phyloP scores from a whole-genome alignment of 2,888 invertebrate species.

The Disparrhopalites patrizii region DNA sequence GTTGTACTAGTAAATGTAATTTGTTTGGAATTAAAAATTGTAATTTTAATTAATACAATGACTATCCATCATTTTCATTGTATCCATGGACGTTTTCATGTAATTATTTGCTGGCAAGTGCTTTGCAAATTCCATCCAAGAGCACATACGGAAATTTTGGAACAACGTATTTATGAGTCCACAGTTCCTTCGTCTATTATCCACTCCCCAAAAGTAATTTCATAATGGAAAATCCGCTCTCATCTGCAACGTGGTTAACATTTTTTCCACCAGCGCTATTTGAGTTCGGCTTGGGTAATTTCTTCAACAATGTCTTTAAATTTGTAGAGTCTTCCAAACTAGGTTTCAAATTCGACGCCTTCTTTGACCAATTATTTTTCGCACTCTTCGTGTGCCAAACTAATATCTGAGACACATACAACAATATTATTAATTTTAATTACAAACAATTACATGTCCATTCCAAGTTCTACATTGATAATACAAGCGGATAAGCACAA shows the following conservation, averaged over 20 bases:
- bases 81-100: too few relatives aligned
- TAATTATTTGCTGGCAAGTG: too few relatives aligned
- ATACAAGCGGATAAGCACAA: too few relatives aligned
- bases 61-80: too few relatives aligned
- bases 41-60: too few relatives aligned
- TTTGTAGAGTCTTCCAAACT: slow-evolving; percentile 40
- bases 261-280: slow-evolving; percentile 23
- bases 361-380: slow-evolving; percentile 43
- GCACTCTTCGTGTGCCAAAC: slow-evolving; percentile 67
- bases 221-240: slow-evolving; percentile 42
- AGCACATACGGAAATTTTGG: too few relatives aligned
- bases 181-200: too few relatives aligned
- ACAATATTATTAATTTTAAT: slow-evolving; percentile 5
- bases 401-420: slow-evolving; percentile 56
- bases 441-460: background rate
- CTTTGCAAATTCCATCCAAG: too few relatives aligned
- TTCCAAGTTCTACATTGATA: background rate
- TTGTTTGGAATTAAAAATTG: too few relatives aligned
- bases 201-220: slow-evolving; percentile 41
- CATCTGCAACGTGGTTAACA: slow-evolving; percentile 10
- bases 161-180: too few relatives aligned
- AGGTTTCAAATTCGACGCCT: slow-evolving; percentile 42
- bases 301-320: slow-evolving; percentile 37
- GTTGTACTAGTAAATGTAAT: too few relatives aligned
- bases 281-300: slow-evolving; percentile 41